Base-by-base conservation (phyloP, 2,888 invertebrate species). In the Chymomyza procnemis region DNA sequence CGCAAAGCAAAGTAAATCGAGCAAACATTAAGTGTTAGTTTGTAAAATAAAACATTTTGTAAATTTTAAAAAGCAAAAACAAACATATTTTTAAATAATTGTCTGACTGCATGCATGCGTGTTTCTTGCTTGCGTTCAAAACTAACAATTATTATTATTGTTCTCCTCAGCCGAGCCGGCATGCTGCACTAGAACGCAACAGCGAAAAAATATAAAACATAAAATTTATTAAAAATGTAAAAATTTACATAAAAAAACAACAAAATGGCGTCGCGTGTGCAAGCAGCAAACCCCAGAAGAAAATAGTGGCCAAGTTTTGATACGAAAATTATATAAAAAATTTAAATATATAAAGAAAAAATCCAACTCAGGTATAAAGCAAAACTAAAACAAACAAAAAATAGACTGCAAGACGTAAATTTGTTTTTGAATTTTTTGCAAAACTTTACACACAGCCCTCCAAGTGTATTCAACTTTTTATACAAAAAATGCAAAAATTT, bases 371-470 rank as follows among this genome's bases (percentile, higher is more conserved):
- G 50, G 30, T 30, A 61, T 26, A 61, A 61, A 48, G 3, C 22
- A 61, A 16, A 26, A 50, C 48, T 41, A 47, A 48, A 5, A 48
- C 48, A 16, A 26, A 50, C 48, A 52, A 47, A 61, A 61, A 61
- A 61, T 54, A 61, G 61, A 61, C 61, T 61, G 61, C 61, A 52
- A 50, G 5, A 59, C 21, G 9, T 6, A 26, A 26, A 26, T 0
- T 6, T 6, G 6, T 5, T 26, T 46, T 59, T 59, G n/a, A n/a
- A n/a, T n/a, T 18, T 59, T 59, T 57, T 21, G 41, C 22, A 16
- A 46, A 59, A 5, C 19, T 46, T 46, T 41, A 14, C 18, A 41
- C 9, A 59, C 59, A 41, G 12, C 19, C 26, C 26, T 22, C 26
- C 26, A 55, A n/a, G 57, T 57, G 57, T n/a, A 34, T 50, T 59